Base-by-base conservation (phyloP, 1,140 invertebrate genomes). In the Panagrolaimus sp. region DNA sequence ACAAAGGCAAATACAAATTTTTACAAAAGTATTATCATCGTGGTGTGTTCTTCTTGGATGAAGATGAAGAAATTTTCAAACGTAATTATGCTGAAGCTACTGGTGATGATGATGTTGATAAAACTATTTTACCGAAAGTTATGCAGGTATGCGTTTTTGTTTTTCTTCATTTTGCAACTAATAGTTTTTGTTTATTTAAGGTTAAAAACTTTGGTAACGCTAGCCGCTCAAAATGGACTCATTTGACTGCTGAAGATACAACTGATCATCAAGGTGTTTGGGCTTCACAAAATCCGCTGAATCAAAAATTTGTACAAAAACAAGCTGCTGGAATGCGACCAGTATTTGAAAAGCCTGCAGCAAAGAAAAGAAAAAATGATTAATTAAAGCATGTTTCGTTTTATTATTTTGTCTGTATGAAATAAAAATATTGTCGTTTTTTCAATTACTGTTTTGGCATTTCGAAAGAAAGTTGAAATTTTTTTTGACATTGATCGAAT, bases 151-250 rank as follows among this genome's bases (percentile, higher is more conserved):
- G 80, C 74, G 28, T 69, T 64, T 73, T 24, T 47, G 1, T 66
- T 2, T 8, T 65, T 26, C 24, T 70, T 9, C 43, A 26, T 26
- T 28, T 47, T 67, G 15, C 10, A 32, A 67, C 15, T n/a, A 4
- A 14, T 32, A 21, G 17, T 63, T 64, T 70, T 43, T 73, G 65
- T n/a, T n/a, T n/a, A 58, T 75, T 82, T 71, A 76, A 88, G 87
- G 96, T 98, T 0, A 98, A 98, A 85, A 98, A 99, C 86, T 99
- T 99, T 86, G 96, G 96, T 17, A 89, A 96, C 15, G 96, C 95
- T 71, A 95, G 95, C 24, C 88, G 96, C 65, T 98, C 96, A 0
- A 99, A 99, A 83, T 99, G 98, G 84, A 99, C 96, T 5, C 96
- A 99, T 86, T 87, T 99, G 78, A 94, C 98, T 0, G 95, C 98